These are phyloP conservation scores for Eutolmus rufibarbis DNA, from an alignment of 2,888 invertebrate species.

Conservation along the genomic window DNA sequence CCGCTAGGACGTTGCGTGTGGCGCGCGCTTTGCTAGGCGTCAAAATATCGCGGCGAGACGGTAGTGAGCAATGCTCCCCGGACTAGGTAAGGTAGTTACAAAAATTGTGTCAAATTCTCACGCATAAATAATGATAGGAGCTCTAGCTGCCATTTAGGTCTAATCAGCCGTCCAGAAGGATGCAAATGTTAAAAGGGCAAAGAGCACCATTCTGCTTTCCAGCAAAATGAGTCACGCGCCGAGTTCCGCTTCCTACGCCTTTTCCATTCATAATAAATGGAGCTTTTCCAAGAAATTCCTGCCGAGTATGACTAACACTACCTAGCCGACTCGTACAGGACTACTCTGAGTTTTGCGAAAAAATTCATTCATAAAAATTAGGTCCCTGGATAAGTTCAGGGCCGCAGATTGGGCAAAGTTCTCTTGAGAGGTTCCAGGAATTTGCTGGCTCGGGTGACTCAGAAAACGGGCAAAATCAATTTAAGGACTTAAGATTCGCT, in stretches of 20 bases:
- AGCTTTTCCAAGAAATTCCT: slow-evolving; percentile 23
- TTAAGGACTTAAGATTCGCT: background rate
- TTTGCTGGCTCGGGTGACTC: background rate
- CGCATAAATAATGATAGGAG: background rate
- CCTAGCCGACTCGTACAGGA: background rate
- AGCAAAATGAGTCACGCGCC: background rate
- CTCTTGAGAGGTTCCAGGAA: background rate
- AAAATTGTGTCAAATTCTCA: slow-evolving; percentile 27
- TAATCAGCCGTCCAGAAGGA: background rate
- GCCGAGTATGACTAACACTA: background rate
- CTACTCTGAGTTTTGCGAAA: background rate
- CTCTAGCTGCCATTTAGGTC: background rate
- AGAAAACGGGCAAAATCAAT: background rate
- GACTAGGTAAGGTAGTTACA: background rate
- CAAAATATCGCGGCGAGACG: background rate
- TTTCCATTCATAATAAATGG: slow-evolving; percentile 29
- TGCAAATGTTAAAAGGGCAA: background rate
- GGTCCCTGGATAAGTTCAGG: background rate
- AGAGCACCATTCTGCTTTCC: background rate
- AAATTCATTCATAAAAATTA: slow-evolving; percentile 6
- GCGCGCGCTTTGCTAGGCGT: background rate
- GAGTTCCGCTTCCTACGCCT: slow-evolving; percentile 1
- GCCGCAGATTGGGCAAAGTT: background rate
- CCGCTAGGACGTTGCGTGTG: background rate
- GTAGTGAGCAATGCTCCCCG: background rate